These are phyloP conservation scores for Metalampra italica DNA, from an alignment of 2,888 invertebrate genomes.

Conservation along the genomic window DNA sequence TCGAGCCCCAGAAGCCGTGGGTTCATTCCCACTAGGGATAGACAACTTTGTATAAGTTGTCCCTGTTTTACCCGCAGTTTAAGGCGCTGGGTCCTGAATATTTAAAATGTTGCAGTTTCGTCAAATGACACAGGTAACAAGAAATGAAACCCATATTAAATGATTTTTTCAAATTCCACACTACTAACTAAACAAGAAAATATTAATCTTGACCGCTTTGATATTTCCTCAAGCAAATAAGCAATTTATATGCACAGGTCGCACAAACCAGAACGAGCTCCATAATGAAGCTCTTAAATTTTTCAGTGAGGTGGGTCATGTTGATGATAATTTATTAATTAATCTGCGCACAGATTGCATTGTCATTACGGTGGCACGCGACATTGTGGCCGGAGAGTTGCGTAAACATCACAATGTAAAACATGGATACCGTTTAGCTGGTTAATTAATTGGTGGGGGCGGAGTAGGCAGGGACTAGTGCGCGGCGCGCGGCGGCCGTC, in stretches of 20 bases:
- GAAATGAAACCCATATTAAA: too few relatives aligned
- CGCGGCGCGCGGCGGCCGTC: constrained; percentile 40
- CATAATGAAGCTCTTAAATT: constrained; percentile 69
- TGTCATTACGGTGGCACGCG: constrained; percentile 59
- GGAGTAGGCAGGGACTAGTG: too few relatives aligned
- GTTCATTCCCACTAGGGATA: too few relatives aligned
- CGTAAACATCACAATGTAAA: constrained; percentile 75
- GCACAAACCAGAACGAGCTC: constrained; percentile 55
- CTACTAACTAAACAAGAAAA: too few relatives aligned
- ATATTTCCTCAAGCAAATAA: constrained; percentile 54
- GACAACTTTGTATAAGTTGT: too few relatives aligned
- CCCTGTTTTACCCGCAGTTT: too few relatives aligned
- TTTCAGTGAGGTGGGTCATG: constrained; percentile 65
- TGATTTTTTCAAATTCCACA: too few relatives aligned
- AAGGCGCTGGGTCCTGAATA: too few relatives aligned
- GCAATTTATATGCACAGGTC: constrained; percentile 66
- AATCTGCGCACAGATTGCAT: constrained; percentile 57
- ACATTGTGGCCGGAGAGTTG: constrained; percentile 72
- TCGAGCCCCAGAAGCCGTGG: too few relatives aligned
- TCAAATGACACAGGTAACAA: too few relatives aligned
- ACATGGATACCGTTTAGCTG: constrained; percentile 74
- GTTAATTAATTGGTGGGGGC: constrained; percentile 74
- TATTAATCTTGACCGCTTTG: constrained; percentile 21
- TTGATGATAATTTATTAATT: constrained; percentile 67
- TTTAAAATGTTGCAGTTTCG: too few relatives aligned